Conservation (phyloP, 2,888 invertebrate species). For the Temnothorax ravouxi region DNA sequence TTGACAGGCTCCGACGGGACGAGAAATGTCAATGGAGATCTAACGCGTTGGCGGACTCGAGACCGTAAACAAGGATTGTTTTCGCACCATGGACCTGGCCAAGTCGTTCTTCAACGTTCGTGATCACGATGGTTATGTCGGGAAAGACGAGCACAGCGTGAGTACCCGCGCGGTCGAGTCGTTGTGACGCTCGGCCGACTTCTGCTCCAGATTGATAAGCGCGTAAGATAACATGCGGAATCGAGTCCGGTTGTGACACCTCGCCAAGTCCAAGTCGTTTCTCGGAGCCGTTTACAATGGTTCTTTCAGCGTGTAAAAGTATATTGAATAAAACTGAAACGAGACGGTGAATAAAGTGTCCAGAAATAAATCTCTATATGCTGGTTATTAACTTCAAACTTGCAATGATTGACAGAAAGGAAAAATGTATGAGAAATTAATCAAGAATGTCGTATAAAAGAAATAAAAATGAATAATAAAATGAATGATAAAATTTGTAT, state of each 20-base stretch:
- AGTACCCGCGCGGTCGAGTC: constrained; percentile 77
- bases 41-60: background rate
- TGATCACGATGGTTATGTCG: constrained; percentile 96
- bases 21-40: constrained; percentile 26
- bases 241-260: background rate
- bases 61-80: background rate
- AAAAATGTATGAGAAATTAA: background rate
- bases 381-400: constrained; percentile 4
- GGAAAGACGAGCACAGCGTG: constrained; percentile 93
- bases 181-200: background rate
- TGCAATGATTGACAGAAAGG: background rate
- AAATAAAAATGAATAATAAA: background rate
- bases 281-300: background rate
- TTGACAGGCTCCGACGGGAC: background rate
- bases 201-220: background rate
- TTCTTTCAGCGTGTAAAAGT: background rate
- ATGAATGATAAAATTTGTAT: background rate
- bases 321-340: background rate
- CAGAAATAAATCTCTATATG: background rate
- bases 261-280: background rate
- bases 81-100: constrained; percentile 93
- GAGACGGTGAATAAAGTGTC: background rate
- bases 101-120: constrained; percentile 95
- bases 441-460: background rate
- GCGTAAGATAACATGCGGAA: background rate